These are phyloP conservation scores for Capreolus pygargus DNA, from an alignment of 2,113 vertebrate species.

Conservation along the genomic window DNA sequence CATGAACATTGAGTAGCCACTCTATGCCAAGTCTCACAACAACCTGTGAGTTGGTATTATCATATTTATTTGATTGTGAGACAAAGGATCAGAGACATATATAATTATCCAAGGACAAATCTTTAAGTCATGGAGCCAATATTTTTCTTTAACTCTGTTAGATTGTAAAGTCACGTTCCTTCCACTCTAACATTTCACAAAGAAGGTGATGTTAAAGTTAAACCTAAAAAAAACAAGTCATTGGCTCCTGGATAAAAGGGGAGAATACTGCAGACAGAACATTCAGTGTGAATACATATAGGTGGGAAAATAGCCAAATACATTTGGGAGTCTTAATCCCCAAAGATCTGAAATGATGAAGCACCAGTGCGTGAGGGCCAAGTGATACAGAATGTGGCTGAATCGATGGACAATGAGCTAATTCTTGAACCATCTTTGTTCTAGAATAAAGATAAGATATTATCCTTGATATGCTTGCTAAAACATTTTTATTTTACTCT, in stretches of 20 bases:
- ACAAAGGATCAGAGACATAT: not conserved
- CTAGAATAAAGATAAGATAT: not conserved
- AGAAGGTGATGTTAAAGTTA: not conserved
- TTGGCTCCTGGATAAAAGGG: not conserved
- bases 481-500: not conserved
- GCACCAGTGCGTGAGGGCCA: not conserved
- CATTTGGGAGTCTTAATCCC: not conserved
- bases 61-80: not conserved
- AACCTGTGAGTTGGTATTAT: not conserved
- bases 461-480: not conserved
- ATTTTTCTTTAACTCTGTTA: not conserved
- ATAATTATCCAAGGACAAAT: not conserved
- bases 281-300: rapidly evolving
- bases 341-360: not conserved
- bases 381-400: no score
- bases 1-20: not conserved
- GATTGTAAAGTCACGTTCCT: not conserved
- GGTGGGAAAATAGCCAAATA: no score
- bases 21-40: not conserved
- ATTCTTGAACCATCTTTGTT: not conserved
- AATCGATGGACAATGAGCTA: not conserved
- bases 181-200: not conserved
- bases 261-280: not conserved
- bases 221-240: not conserved
- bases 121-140: not conserved